Percentiles rank a stretch among this genome's conserved stretches.
These are phyloP conservation scores for Xylocampa areola DNA, from an alignment of 2,888 invertebrate species.

Conservation along the genomic window DNA sequence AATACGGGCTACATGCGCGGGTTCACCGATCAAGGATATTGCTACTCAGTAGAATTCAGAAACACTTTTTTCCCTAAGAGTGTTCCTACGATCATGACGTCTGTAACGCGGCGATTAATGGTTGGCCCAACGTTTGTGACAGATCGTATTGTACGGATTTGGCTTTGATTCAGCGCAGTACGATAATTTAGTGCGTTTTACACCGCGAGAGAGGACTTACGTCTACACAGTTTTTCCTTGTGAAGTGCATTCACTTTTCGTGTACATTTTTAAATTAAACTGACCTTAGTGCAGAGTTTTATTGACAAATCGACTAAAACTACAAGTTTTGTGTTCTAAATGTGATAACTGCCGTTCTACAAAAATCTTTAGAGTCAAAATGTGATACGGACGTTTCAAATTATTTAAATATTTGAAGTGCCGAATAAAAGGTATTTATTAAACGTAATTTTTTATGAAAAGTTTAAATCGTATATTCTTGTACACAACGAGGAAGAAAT, in stretches of 20 bases:
- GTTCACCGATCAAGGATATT: constrained; percentile 20
- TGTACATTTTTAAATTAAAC: constrained; percentile 41
- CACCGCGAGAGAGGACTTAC: constrained; percentile 55
- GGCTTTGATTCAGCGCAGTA: constrained; percentile 47
- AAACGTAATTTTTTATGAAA: not conserved
- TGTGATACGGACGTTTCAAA: constrained; percentile 42
- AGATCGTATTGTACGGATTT: constrained; percentile 33
- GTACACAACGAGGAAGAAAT: not conserved
- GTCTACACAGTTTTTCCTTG: constrained; percentile 52
- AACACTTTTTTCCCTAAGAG: not conserved
- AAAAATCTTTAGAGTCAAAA: constrained; percentile 33
- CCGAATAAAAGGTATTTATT: constrained; percentile 32
- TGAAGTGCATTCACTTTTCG: constrained; percentile 47
- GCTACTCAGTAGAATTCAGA: constrained; percentile 17
- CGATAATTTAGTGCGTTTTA: constrained; percentile 62
- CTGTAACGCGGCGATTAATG: constrained; percentile 24
- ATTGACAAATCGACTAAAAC: constrained; percentile 11
- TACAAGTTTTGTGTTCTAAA: constrained; percentile 18
- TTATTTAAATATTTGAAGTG: constrained; percentile 5
- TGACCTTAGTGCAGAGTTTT: constrained; percentile 13
- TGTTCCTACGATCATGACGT: constrained; percentile 12
- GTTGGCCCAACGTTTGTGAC: constrained; percentile 50
- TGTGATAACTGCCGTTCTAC: constrained; percentile 8
- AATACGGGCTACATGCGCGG: constrained; percentile 28
- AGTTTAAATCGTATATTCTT: no score